A percentile compares a stretch with the other conserved stretches of the same genome.
These are phyloP conservation scores for Propithecus perrieri DNA, from an alignment of 2,797 vertebrate species.

Conservation along the genomic window DNA sequence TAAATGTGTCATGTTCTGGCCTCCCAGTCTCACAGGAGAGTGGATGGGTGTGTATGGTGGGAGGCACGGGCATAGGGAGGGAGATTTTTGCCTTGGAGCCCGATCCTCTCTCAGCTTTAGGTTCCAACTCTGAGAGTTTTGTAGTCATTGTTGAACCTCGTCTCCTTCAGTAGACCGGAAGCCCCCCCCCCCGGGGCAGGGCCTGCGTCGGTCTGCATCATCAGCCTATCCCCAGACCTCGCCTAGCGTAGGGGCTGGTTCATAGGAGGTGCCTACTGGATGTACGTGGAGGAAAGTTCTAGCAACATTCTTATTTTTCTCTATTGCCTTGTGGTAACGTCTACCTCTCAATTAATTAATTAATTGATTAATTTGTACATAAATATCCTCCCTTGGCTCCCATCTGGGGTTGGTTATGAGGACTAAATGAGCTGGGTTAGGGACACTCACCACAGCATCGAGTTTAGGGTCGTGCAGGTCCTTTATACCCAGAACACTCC, in stretches of 20 bases:
- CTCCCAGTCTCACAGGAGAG: not conserved
- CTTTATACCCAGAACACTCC: not conserved
- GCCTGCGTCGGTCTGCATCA: not conserved
- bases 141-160: not conserved
- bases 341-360: not conserved
- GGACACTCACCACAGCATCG: not conserved
- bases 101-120: not conserved
- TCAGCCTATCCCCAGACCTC: rapidly evolving
- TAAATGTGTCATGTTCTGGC: not conserved
- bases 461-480: not conserved
- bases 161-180: not conserved
- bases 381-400: not conserved
- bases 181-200: rapidly evolving
- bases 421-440: not conserved
- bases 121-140: not conserved
- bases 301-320: not conserved
- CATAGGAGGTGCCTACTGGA: not conserved
- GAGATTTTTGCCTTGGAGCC: not conserved
- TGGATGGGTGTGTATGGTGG: not conserved
- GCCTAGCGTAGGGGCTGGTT: not conserved
- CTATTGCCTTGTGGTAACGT: not conserved
- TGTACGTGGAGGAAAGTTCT: not conserved
- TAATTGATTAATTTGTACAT: not conserved
- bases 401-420: not conserved
- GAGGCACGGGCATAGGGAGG: not conserved